Conservation (phyloP, 2,888 invertebrate genomes). For the Sicus ferrugineus region DNA sequence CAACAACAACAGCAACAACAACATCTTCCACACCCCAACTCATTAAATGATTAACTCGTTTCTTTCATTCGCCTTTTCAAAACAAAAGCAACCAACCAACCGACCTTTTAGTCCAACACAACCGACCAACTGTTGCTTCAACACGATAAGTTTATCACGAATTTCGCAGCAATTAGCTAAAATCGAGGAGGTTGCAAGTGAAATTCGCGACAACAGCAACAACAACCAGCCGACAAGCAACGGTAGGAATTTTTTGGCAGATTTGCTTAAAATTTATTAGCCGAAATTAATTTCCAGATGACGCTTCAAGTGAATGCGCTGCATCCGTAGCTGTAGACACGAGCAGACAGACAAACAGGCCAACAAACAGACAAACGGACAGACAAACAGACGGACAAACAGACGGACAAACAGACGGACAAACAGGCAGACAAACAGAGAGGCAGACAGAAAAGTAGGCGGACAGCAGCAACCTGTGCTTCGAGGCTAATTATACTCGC, state of each 20-base stretch:
- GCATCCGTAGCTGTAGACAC: not conserved
- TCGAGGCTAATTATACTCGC: constrained; percentile 25
- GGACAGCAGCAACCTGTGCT: constrained; percentile 5
- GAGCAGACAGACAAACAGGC: not conserved
- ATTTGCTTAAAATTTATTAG: constrained; percentile 21
- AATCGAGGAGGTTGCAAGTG: not conserved
- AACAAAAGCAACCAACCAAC: not conserved
- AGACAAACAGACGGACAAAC: no score
- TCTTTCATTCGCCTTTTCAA: not conserved
- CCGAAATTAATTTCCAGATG: constrained; percentile 28
- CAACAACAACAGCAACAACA: no score
- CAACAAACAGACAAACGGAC: not conserved
- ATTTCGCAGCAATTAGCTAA: constrained; percentile 21
- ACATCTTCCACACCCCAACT: no score
- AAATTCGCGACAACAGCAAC: not conserved
- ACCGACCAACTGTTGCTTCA: not conserved
- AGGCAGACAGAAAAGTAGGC: not conserved
- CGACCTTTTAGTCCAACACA: not conserved
- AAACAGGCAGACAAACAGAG: not conserved
- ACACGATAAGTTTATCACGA: constrained; percentile 24
- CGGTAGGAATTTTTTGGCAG: constrained; percentile 14
- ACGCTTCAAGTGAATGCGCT: constrained; percentile 8
- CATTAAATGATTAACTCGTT: no score
- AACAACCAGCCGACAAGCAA: not conserved
- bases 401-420: not conserved